A percentile compares a stretch with the other conserved stretches of the same genome.
Evolutionary conservation across 2,797 vertebrate genomes (phyloP).

Genomic region (Ctenopoma multispine): DNA sequence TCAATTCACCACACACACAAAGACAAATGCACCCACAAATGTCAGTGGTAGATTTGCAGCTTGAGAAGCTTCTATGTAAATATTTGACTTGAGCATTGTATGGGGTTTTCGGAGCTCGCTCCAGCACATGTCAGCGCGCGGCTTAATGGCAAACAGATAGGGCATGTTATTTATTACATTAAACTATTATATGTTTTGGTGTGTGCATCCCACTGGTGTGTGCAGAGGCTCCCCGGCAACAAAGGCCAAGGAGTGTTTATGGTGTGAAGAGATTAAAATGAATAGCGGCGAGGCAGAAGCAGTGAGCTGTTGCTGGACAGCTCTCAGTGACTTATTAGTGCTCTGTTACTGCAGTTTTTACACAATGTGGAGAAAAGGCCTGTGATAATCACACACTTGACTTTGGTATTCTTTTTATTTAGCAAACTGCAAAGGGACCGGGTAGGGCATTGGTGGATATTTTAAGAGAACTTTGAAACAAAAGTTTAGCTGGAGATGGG

Average conservation of each 20-base stretch:
- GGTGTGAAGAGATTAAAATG: slow-evolving; percentile 68
- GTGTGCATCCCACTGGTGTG: slow-evolving; percentile 48
- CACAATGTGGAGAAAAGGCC: slow-evolving; percentile 43
- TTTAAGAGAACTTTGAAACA: slow-evolving; percentile 32
- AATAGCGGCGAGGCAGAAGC: slow-evolving; percentile 46
- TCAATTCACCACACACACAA: slow-evolving; percentile 1
- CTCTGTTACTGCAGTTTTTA: slow-evolving; percentile 34
- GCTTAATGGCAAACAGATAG: slow-evolving; percentile 57
- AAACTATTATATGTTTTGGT: slow-evolving; percentile 62
- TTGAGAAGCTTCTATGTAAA: slow-evolving; percentile 82
- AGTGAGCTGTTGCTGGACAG: slow-evolving; percentile 57
- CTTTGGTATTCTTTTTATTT: slow-evolving; percentile 41
- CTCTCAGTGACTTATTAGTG: slow-evolving; percentile 59
- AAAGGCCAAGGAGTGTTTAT: slow-evolving; percentile 69
- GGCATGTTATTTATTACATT: slow-evolving; percentile 67
- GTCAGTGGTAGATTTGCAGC: slow-evolving; percentile 72
- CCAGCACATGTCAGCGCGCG: slow-evolving; percentile 54
- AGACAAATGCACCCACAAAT: slow-evolving; percentile 35
- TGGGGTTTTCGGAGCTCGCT: slow-evolving; percentile 65
- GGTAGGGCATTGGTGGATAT: slow-evolving; percentile 32
- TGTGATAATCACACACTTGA: slow-evolving; percentile 29
- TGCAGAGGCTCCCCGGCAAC: slow-evolving; percentile 53
- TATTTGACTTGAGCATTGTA: slow-evolving; percentile 80
- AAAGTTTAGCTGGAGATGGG: slow-evolving; percentile 9
- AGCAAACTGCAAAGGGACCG: slow-evolving; percentile 32